phyloP scores from a whole-genome alignment of 2,888 invertebrate genomes.

The Ctena decussata region DNA sequence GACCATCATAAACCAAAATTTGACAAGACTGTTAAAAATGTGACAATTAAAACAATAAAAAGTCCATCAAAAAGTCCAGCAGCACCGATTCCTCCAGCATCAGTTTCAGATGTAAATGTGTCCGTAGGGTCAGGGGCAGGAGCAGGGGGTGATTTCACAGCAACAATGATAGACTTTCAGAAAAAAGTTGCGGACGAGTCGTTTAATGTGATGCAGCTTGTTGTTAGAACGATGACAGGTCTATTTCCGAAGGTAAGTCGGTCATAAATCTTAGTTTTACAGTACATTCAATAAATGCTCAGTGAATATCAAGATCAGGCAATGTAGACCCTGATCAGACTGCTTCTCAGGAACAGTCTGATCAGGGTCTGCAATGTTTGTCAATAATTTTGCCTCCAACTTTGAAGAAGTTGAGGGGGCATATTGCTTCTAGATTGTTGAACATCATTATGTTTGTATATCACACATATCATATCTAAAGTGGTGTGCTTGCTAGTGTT shows the following conservation, averaged over 20 bases:
- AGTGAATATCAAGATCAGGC: too few species aligned
- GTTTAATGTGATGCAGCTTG: slow-evolving; percentile 66
- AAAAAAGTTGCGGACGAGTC: slow-evolving; percentile 51
- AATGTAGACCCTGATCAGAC: too few species aligned
- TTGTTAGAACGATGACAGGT: slow-evolving; percentile 70
- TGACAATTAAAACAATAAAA: slow-evolving; percentile 28
- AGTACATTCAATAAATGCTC: too few species aligned
- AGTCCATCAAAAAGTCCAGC: not conserved
- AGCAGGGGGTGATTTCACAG: slow-evolving; percentile 26
- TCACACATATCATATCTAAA: too few species aligned
- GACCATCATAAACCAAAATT: slow-evolving; percentile 27
- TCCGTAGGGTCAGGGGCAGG: not conserved
- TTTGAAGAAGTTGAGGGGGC: too few species aligned
- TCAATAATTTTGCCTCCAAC: too few species aligned
- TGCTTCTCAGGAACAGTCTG: too few species aligned
- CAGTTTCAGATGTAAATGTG: slow-evolving; percentile 44
- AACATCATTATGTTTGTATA: too few species aligned
- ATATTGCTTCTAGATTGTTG: too few species aligned
- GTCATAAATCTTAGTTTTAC: too few species aligned
- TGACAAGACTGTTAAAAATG: slow-evolving; percentile 40
- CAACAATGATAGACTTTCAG: slow-evolving; percentile 49
- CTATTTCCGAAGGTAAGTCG: slow-evolving; percentile 61
- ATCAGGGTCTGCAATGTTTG: too few species aligned
- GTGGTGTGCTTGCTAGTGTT: too few species aligned
- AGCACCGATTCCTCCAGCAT: slow-evolving; percentile 6